Base-by-base conservation (phyloP, 2,797 vertebrate genomes). In the Pygocentrus nattereri region DNA sequence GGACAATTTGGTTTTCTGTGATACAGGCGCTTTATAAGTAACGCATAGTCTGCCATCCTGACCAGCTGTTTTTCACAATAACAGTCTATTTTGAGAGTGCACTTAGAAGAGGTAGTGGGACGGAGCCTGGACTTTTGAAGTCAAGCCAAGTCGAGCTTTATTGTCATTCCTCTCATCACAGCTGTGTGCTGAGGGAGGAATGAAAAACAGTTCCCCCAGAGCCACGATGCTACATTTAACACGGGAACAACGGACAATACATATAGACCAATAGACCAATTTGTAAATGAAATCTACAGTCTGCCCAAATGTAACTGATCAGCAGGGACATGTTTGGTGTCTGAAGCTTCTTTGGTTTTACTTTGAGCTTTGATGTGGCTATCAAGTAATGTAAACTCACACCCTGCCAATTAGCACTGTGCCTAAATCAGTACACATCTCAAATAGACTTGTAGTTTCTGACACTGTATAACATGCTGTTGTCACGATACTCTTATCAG, bases 61-160 rank as follows among this genome's bases (percentile, higher is more conserved):
- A 13, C n/a, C 27, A 1, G 27, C 5, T 30, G 61, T 64, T 34
- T 64, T 6, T 31, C 19, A 65, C 31, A 34, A 18, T 44, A 44
- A 44, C 41, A 44, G 3, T 68, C 34, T 62, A 18, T 54, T 54
- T 41, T 27, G 31, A 44, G 72, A 56, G 47, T 65, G 31, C 70
- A 56, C 34, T 49, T 16, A 65, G 30, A 58, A 73, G 61, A 31
- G 71, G 31, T 31, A 25, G 25, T 58, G 31, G 56, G 69, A 61
- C 3, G 3, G n/a, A 27, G 54, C 18, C 13, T 34, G 38, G 67
- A 72, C 27, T 72, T 56, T 41, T 65, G 23, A 54, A 31, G 31
- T 74, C 23, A 47, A 47, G 62, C 62, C 62, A 65, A 65, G 62
- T n/a, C 31, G 3, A 5, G 61, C 61, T 65, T 65, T 65, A 64